Base-by-base conservation (phyloP, 2,888 invertebrate species). In the Octodonta nipae region DNA sequence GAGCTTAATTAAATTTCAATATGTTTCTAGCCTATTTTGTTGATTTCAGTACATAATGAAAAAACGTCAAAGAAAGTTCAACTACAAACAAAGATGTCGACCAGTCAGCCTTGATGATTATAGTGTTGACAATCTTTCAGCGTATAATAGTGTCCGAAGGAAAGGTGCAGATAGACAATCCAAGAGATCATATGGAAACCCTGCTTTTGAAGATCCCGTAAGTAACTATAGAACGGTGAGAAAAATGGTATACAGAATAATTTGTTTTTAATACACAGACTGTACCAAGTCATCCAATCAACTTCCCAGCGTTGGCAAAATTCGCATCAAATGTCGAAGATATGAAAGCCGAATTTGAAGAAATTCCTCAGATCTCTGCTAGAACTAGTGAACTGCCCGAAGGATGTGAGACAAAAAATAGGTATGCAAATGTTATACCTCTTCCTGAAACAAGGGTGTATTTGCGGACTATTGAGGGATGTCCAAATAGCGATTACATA, bases 361-460 rank as follows among this genome's bases (percentile, higher is more conserved):
- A 78, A 54, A 79, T 88, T 37, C 87, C 87, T 1, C 78, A 81
- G 40, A 75, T 85, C 20, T 73, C 75, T 2, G 81, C 80, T 1
- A 70, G 76, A 14, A 75, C 82, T 12, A 86, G 83, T 47, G 87
- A 88, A 52, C 73, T 89, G 30, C 88, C 88, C 0, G 67, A 72
- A 0, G 91, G 89, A 1, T 86, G 85, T 41, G 91, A 91, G 54
- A 75, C 81, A 40, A 91, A 89, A 62, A 92, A 93, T 64, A 67
- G 84, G 42, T 93, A 88, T 64, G 87, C 91, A 35, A 92, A 93
- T 61, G 87, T 92, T n/a, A 79, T 92, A 45, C 92, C 92, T 32
- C 71, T 88, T 45, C 88, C 89, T 15, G 88, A 89, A 61, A 88
- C 88, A 15, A 71, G 91, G 52, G 91, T 92, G 2, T 73, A 75